Evolutionary conservation across 1,140 invertebrate species (phyloP).

Genomic region (honey bee (Apis mellifera)): DNA sequence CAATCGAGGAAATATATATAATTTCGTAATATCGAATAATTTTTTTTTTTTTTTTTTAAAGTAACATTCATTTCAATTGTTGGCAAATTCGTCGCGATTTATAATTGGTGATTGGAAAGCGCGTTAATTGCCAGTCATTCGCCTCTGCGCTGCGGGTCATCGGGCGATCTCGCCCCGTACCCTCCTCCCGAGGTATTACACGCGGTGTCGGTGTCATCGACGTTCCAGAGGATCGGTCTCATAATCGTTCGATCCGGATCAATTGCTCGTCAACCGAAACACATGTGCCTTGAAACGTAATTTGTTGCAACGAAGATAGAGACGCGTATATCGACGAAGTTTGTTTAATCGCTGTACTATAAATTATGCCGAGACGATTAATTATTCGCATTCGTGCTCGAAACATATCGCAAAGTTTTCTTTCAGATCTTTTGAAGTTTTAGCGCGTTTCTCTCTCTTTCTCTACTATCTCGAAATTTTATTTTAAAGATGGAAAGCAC

Average conservation of each 20-base stretch:
- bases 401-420: too few relatives aligned
- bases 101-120: background rate
- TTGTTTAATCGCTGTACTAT: background rate
- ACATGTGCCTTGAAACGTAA: background rate
- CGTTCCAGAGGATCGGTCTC: background rate
- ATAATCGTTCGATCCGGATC: background rate
- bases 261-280: background rate
- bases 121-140: slow-evolving; percentile 15
- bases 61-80: background rate
- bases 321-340: too few relatives aligned
- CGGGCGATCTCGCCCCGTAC: background rate
- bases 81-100: background rate
- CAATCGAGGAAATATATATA: too few relatives aligned
- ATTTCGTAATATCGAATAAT: background rate
- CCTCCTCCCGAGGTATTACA: background rate
- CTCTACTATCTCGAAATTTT: background rate
- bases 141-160: background rate
- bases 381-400: too few relatives aligned
- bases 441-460: too few relatives aligned
- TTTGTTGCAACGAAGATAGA: background rate
- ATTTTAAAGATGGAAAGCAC: background rate
- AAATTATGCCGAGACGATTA: background rate
- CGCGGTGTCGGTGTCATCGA: background rate
- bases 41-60: too few relatives aligned
- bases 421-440: too few relatives aligned